These are phyloP conservation scores for Takifugu bimaculatus DNA, from an alignment of 2,113 vertebrate genomes.

Conservation along the genomic window DNA sequence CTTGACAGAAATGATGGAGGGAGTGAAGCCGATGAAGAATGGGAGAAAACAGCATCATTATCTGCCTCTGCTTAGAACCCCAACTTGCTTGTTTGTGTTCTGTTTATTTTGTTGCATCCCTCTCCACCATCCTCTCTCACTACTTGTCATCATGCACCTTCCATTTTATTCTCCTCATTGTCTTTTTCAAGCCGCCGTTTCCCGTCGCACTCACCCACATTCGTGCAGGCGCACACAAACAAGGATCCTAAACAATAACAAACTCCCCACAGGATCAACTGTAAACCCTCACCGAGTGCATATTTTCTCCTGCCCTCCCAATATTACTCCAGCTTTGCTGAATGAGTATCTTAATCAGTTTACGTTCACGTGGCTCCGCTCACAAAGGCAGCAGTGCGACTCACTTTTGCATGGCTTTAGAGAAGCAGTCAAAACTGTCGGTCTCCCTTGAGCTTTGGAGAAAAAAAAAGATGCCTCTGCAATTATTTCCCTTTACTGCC, in stretches of 20 bases:
- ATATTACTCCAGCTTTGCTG: too few species aligned
- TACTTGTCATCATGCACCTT: neutral
- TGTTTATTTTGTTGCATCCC: neutral
- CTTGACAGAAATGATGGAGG: too few species aligned
- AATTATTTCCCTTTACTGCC: constrained; percentile 52
- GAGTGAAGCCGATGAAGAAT: neutral
- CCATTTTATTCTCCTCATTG: neutral
- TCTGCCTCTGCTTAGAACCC: neutral
- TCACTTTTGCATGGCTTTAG: constrained; percentile 38
- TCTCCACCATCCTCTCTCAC: neutral
- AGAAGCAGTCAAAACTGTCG: constrained; percentile 29
- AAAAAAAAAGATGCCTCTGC: constrained; percentile 55
- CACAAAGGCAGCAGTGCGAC: constrained; percentile 7
- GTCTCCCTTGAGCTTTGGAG: constrained; percentile 55
- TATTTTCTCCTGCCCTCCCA: too few species aligned
- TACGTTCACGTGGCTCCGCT: constrained; percentile 6
- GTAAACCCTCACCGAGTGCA: neutral
- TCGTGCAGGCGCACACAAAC: neutral
- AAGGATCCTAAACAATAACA: too few species aligned
- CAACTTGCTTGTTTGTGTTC: too few species aligned
- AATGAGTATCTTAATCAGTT: neutral
- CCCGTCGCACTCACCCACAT: neutral
- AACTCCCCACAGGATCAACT: neutral
- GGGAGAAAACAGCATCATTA: neutral
- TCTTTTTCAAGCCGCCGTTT: neutral